Conservation (phyloP, 1,140 invertebrate species). For the Diachasma alloeum region DNA sequence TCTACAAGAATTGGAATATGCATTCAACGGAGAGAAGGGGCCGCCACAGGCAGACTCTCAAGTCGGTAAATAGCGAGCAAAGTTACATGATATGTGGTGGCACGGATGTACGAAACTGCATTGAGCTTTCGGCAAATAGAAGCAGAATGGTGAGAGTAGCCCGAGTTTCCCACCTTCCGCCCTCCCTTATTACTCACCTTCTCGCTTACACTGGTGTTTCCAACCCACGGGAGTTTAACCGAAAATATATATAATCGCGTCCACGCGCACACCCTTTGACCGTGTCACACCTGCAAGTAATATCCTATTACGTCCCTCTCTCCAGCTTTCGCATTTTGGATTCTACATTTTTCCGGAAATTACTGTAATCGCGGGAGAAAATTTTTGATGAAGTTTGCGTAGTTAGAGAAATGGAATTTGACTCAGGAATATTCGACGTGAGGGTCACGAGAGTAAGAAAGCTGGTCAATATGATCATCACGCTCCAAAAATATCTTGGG, state of each 20-base stretch:
- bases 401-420: too few relatives aligned
- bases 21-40: neutral
- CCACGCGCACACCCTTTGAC: neutral
- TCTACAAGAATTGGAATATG: neutral
- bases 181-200: neutral
- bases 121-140: conserved; percentile 28
- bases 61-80: conserved; percentile 44
- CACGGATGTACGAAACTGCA: conserved; percentile 48
- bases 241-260: conserved; percentile 12
- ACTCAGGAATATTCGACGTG: too few relatives aligned
- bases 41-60: neutral
- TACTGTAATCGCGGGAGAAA: neutral
- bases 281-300: conserved; percentile 13
- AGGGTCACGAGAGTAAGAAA: too few relatives aligned
- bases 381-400: too few relatives aligned
- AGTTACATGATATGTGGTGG: conserved; percentile 49
- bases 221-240: neutral
- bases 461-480: too few relatives aligned
- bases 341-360: neutral
- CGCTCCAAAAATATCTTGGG: too few relatives aligned
- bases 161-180: neutral
- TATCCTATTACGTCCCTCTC: neutral
- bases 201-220: neutral
- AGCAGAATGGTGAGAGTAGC: conserved; percentile 7
- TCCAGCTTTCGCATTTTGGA: neutral